phyloP scores from a whole-genome alignment of 2,797 vertebrate species.

The Mionectes olivaceus region DNA sequence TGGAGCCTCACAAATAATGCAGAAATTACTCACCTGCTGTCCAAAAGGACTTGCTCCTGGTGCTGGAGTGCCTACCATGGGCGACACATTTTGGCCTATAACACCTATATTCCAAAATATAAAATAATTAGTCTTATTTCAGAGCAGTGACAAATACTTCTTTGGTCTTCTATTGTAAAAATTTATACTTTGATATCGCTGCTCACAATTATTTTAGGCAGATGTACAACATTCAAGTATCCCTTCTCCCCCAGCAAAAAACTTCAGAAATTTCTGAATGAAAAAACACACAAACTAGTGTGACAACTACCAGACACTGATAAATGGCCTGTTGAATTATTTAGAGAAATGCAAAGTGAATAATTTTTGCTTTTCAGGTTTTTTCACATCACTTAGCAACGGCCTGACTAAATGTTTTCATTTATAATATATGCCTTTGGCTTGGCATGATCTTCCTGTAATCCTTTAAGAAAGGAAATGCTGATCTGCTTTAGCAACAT shows the following conservation, averaged over 20 bases:
- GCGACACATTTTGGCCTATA: slow-evolving; percentile 83
- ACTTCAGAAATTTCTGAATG: not conserved
- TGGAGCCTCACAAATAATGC: not conserved
- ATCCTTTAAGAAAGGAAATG: slow-evolving; percentile 14
- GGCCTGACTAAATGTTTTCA: not conserved
- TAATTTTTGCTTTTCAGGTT: not conserved
- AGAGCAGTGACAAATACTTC: slow-evolving; percentile 9
- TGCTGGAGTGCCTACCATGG: slow-evolving; percentile 88
- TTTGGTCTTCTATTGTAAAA: not conserved
- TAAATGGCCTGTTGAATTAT: not conserved
- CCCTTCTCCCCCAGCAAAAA: not conserved
- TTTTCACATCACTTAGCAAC: not conserved
- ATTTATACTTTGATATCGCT: not conserved
- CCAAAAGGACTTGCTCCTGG: slow-evolving; percentile 86
- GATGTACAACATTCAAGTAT: not conserved
- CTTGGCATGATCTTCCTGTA: not conserved
- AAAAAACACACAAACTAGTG: not conserved
- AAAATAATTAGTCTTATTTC: slow-evolving; percentile 69
- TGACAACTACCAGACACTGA: not conserved
- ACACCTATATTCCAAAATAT: slow-evolving; percentile 85
- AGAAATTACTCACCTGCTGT: slow-evolving; percentile 86
- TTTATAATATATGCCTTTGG: not conserved
- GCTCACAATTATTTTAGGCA: not conserved
- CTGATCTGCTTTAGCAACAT: slow-evolving; percentile 24
- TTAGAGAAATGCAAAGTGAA: not conserved